Evolutionary conservation across 2,797 vertebrate species (phyloP), one percentile per base, ranked within the genome.

Genomic region (Eurystomus glaucurus): DNA sequence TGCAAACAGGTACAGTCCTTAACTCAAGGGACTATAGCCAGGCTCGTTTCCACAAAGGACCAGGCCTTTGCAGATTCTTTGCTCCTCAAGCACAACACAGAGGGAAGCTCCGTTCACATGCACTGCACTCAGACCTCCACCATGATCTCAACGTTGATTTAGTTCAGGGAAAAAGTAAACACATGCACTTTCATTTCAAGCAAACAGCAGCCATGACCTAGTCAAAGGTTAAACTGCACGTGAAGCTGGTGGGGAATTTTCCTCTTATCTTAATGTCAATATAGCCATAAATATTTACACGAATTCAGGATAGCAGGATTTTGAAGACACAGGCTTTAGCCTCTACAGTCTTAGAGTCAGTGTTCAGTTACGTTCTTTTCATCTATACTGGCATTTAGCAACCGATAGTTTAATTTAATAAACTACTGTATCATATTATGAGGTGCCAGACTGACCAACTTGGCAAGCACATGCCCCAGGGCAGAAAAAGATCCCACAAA

Each of bases 161-260:
- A 18, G 35, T 86, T 71, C 65, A 33, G 45, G 68, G 71, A 69
- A 91, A 92, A 91, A 91, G 82, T 72, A 90, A 97, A 95, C 78
- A 89, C 39, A 2, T 20, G 48, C 41, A 62, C 79, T 94, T 94
- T 92, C 48, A 86, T 75, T 77, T 87, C 88, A 94, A 88, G 94
- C 77, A 96, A 93, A 88, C 62, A 70, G 48, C 66, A 87, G 85
- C 69, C 76, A 88, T 82, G 85, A 88, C 80, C 85, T 86, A 85
- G 94, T 92, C 77, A 96, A 96, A 96, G 58, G 92, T 96, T 93
- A 95, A 96, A 85, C 90, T 58, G 35, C 46, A 29, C 78, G 79
- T 48, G 51, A 85, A 92, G 43, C 43, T 52, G 31, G 70, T 35
- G 33, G 60, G 39, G 85, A 94, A 77, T 86, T 92, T 95, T 89